phyloP scores from a whole-genome alignment of 2,113 vertebrate genomes.

The Canis aureus region DNA sequence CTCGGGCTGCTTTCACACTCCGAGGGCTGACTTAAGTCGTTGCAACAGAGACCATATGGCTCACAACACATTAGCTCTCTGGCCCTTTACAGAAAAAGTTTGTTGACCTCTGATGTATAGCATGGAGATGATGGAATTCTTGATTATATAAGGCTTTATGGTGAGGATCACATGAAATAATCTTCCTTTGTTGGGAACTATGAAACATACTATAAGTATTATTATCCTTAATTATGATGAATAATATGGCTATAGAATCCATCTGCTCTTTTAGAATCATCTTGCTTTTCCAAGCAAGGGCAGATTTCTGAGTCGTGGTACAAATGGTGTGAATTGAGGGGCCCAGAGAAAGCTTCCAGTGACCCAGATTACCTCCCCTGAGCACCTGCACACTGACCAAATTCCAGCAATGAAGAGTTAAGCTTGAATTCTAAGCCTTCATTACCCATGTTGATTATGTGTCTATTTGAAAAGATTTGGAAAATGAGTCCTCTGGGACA shows the following conservation, averaged over 20 bases:
- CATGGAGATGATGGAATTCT: neutral
- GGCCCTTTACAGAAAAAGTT: neutral
- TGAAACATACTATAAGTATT: neutral
- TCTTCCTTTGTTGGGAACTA: neutral
- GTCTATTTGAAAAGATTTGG: conserved; percentile 63
- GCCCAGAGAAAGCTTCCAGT: neutral
- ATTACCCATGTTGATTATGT: conserved; percentile 40
- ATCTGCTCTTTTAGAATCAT: neutral
- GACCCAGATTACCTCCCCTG: neutral
- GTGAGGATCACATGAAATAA: neutral
- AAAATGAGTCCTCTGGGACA: conserved; percentile 52
- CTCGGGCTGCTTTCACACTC: neutral
- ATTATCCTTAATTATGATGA: neutral
- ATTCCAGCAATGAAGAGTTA: neutral
- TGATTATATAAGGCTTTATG: neutral
- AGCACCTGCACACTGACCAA: neutral
- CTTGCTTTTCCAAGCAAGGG: neutral
- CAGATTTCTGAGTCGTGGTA: neutral
- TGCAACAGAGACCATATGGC: neutral
- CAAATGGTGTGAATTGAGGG: neutral
- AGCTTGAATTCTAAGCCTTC: conserved; percentile 47
- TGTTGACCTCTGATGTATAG: neutral
- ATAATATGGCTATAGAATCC: neutral
- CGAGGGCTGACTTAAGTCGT: neutral
- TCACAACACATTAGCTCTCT: neutral